A percentile compares a stretch with the other conserved stretches of the same genome.
Conservation (phyloP, 2,113 vertebrate genomes). For the Sclerurus mexicanus region DNA sequence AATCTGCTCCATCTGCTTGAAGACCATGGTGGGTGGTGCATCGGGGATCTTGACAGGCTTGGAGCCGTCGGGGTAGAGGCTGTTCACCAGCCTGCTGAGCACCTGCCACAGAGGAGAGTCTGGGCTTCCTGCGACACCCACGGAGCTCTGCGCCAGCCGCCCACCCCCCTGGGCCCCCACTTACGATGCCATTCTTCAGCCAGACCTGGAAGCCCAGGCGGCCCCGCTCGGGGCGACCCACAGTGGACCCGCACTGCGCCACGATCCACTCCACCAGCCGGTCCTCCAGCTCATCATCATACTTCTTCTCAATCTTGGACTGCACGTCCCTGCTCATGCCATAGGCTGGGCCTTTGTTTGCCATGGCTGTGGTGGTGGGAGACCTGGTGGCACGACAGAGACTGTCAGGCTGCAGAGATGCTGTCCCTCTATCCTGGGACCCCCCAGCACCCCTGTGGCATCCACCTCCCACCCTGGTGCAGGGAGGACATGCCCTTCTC, state of each 20-base stretch:
- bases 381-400: not conserved
- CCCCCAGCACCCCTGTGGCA: rapidly evolving
- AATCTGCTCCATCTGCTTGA: slow-evolving; percentile 99
- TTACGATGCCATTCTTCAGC: slow-evolving; percentile 95
- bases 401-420: not conserved
- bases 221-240: slow-evolving; percentile 84
- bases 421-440: not conserved
- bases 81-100: slow-evolving; percentile 89
- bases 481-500: not conserved
- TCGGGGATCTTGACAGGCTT: slow-evolving; percentile 91
- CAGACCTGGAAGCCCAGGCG: slow-evolving; percentile 93
- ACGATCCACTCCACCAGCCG: slow-evolving; percentile 92
- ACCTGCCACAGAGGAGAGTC: slow-evolving; percentile 71
- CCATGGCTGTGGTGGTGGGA: slow-evolving; percentile 79
- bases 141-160: rapidly evolving
- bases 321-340: slow-evolving; percentile 94
- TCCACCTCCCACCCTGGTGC: not conserved
- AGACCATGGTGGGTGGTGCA: slow-evolving; percentile 85
- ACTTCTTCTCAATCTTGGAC: slow-evolving; percentile 97
- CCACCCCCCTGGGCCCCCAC: slow-evolving; percentile 24
- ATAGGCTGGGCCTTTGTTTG: slow-evolving; percentile 94
- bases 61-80: slow-evolving; percentile 76
- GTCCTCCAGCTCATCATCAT: slow-evolving; percentile 90
- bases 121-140: not conserved
- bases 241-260: slow-evolving; percentile 82